Evolutionary conservation across 2,113 vertebrate species (phyloP).

Genomic region (Lophura nycthemera): DNA sequence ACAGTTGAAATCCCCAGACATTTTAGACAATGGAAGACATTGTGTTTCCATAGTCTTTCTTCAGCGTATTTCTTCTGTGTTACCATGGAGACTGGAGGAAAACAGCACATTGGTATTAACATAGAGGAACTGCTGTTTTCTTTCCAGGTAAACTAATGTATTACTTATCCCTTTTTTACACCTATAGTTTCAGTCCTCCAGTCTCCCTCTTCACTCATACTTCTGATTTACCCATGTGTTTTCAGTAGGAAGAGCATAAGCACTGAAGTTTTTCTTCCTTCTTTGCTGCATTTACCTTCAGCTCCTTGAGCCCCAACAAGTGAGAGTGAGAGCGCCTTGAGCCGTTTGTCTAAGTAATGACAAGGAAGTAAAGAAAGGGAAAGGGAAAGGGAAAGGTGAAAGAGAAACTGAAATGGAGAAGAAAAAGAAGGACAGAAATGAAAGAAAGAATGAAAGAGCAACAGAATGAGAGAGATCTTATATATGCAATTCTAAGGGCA

Average conservation of each 20-base stretch:
- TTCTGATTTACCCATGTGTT: background rate
- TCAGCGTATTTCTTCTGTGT: background rate
- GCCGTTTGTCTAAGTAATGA: background rate
- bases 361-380: background rate
- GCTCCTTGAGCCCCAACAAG: background rate
- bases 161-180: background rate
- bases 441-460: too few relatives aligned
- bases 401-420: background rate
- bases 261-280: background rate
- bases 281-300: background rate
- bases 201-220: background rate
- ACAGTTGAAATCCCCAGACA: background rate
- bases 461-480: background rate
- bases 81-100: conserved; percentile 20
- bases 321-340: background rate
- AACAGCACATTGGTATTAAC: background rate
- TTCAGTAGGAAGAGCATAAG: background rate
- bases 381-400: background rate
- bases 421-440: background rate
- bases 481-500: background rate
- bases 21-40: background rate
- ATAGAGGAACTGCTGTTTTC: background rate
- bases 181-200: background rate
- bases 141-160: background rate
- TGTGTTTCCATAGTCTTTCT: background rate